Evolutionary conservation across 1,140 invertebrate species (phyloP), one percentile per base, ranked within the genome.

Genomic region (Drosophila quadrilineata): DNA sequence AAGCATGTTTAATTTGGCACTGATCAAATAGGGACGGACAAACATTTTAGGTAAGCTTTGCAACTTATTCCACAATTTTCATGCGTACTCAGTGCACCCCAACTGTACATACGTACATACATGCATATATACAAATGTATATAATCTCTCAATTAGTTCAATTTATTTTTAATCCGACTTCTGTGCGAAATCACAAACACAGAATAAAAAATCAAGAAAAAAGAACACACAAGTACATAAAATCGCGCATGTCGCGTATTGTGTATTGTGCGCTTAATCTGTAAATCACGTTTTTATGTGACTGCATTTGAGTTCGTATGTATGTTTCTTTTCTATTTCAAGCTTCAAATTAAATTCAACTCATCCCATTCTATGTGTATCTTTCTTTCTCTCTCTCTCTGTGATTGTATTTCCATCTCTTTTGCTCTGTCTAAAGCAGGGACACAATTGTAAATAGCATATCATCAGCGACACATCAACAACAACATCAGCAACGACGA

Each of bases 1-100:
- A 79, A 68, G 79, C 79, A 85, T 80, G 79, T 75, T 85, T 79
- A 45, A 86, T 63, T 85, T 85, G 79, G 79, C 79, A 85, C 73
- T 84, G 50, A 63, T 75, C 53, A 72, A 80, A 67, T 62, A 66
- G 67, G 76, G 77, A 82, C 79, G 79, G 79, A 85, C 79, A 79
- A 80, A 75, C 59, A 70, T 75, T 59, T 72, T 75, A 75, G 80
- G 79, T 85, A 40, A 79, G 79, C n/a, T 3, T 33, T 33, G 12
- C 3, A 12, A 33, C 2, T 10, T 10, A 10, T 33, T 33, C 4
- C 29, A 33, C 35, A 29, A 35, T 59, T 66, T 59, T 59, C 24
- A 54, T 56, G 9, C 54, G 45, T 29, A 66, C n/a, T n/a, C n/a
- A n/a, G n/a, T n/a, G n/a, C n/a, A n/a, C n/a, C n/a, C n/a, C n/a